Conservation (phyloP, 2,797 vertebrate species). For the Paramormyrops hopkinsi region DNA sequence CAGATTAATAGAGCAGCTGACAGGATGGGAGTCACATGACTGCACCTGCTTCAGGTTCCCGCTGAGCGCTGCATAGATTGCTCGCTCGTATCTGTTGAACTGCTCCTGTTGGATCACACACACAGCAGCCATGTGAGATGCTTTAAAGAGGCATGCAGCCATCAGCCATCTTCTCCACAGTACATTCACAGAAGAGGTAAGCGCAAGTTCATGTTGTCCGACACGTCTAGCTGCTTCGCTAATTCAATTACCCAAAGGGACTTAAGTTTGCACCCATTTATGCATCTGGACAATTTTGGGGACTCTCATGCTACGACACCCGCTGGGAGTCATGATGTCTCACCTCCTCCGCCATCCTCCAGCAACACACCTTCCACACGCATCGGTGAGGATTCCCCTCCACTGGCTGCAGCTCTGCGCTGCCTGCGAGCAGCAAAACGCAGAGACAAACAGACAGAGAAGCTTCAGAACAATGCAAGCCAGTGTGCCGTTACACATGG, state of each 20-base stretch:
- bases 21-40: too few species aligned
- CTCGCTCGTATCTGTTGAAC: slow-evolving; percentile 83
- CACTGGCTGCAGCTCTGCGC: slow-evolving; percentile 72
- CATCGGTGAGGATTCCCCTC: slow-evolving; percentile 90
- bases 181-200: not conserved
- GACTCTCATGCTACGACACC: not conserved
- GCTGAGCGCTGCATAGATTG: slow-evolving; percentile 87
- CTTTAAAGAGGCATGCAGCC: not conserved
- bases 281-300: not conserved
- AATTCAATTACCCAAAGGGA: not conserved
- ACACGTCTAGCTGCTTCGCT: not conserved
- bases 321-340: slow-evolving; percentile 23
- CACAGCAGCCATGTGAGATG: not conserved
- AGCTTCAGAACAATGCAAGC: not conserved
- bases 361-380: slow-evolving; percentile 94
- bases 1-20: not conserved
- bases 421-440: slow-evolving; percentile 42
- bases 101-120: slow-evolving; percentile 70
- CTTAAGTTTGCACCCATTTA: not conserved
- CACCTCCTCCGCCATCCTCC: slow-evolving; percentile 95
- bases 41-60: slow-evolving; percentile 90
- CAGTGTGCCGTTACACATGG: not conserved
- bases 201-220: not conserved
- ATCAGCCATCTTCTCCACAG: not conserved
- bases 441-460: not conserved